Evolutionary conservation across 2,113 vertebrate genomes (phyloP), one percentile per base, ranked within the genome.

Genomic region (Lampris megalopsis): DNA sequence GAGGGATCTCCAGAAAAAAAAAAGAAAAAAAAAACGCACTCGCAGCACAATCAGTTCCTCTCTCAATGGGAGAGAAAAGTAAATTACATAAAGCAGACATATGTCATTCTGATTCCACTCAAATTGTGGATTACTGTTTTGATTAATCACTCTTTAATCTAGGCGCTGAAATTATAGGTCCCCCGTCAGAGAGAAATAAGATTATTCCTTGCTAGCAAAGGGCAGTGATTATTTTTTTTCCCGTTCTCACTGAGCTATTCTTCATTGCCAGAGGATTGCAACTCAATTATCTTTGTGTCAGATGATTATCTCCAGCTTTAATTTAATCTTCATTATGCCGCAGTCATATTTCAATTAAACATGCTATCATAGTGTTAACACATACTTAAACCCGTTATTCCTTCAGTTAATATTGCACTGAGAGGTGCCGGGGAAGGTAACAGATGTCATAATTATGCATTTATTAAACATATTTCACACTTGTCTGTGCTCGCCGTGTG

Each of bases 391-490:
- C 92, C 90, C 94, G 93, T 85, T 94, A 95, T 93, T 96, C 93
- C 93, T 92, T 93, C 82, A 88, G 94, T 95, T 96, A 95, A 96
- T 96, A 95, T 95, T 93, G 90, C 92, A 91, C 93, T 95, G 94
- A 96, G 94, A 96, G 94, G 92, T 94, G 88, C 92, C 50, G 6
- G 6, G 58, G 84, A 93, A 92, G 95, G 88, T 95, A 96, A 95
- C 95, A 95, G 94, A 97, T 96, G 95, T 96, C 95, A 96, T 96
- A 96, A 97, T 97, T 97, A 98, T 95, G 94, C 94, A 93, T 93
- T 96, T 95, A 95, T 94, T 91, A 92, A 94, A 93, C 89, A 95
- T 91, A 92, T 95, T 96, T 95, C 94, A 94, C 91, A 94, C 93
- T 93, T 68, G 70, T 90, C 92, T 85, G 93, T 82, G 89, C 86